Conservation (phyloP, 2,888 invertebrate species). For the Dasysyrphus albostriatus region DNA sequence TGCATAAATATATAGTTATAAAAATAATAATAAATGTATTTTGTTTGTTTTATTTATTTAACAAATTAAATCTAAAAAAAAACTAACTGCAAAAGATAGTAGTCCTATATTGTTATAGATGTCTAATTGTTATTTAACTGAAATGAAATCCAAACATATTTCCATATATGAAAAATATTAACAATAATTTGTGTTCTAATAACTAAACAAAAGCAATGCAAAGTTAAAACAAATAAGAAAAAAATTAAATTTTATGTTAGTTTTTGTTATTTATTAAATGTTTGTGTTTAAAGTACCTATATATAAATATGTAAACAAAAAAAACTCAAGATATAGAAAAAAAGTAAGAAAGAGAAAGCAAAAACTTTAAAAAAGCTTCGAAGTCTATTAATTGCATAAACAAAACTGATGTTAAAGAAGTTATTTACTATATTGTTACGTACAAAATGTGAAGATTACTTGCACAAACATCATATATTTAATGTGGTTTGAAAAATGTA, state of each 20-base stretch:
- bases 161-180: constrained; percentile 29
- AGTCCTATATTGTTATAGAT: constrained; percentile 68
- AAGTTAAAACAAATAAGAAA: constrained; percentile 5
- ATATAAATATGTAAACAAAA: background rate
- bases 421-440: no score
- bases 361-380: background rate
- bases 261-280: background rate
- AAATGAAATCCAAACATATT: constrained; percentile 54
- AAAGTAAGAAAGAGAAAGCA: constrained; percentile 4
- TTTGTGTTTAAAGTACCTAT: background rate
- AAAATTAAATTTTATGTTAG: background rate
- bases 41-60: constrained; percentile 31
- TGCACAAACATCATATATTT: no score
- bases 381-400: background rate
- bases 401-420: no score
- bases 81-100: constrained; percentile 36
- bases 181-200: constrained; percentile 45
- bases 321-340: background rate
- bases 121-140: constrained; percentile 59
- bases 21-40: constrained; percentile 30
- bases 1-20: constrained; percentile 56
- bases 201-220: constrained; percentile 57
- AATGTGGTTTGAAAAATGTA: no score
- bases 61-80: background rate
- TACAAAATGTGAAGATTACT: no score